Evolutionary conservation across 2,888 invertebrate genomes (phyloP).

Genomic region (Flabesymbios commensalis): DNA sequence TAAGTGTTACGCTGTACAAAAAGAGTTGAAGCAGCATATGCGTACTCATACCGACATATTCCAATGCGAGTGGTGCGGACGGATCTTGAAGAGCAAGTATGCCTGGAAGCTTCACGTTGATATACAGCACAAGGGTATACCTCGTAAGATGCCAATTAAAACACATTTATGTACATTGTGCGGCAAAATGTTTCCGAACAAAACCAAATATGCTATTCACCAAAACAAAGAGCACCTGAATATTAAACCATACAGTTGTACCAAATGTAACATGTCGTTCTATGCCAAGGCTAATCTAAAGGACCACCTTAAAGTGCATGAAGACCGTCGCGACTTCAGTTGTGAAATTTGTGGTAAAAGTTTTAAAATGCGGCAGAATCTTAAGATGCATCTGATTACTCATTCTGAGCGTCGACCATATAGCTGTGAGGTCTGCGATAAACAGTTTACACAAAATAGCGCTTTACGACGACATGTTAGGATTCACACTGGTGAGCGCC

Average conservation of each 20-base stretch:
- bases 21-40: slow-evolving; percentile 13
- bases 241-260: slow-evolving; percentile 10
- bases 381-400: slow-evolving; percentile 7
- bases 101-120: slow-evolving; percentile 12
- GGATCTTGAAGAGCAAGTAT: slow-evolving; percentile 10
- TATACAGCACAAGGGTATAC: slow-evolving; percentile 11
- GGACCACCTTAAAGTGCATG: slow-evolving; percentile 8
- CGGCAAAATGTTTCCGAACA: slow-evolving; percentile 14
- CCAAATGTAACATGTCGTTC: slow-evolving; percentile 9
- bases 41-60: slow-evolving; percentile 7
- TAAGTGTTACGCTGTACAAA: slow-evolving; percentile 15
- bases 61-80: slow-evolving; percentile 14
- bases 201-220: slow-evolving; percentile 15
- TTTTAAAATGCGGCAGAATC: slow-evolving; percentile 10
- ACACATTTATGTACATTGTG: slow-evolving; percentile 11
- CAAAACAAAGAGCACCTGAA: slow-evolving; percentile 13
- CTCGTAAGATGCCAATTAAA: neutral
- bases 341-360: slow-evolving; percentile 15
- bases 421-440: slow-evolving; percentile 15
- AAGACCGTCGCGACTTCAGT: neutral
- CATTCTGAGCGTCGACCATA: slow-evolving; percentile 6
- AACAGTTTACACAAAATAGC: slow-evolving; percentile 13
- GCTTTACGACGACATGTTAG: slow-evolving; percentile 13
- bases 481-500: slow-evolving; percentile 16
- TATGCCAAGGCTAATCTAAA: slow-evolving; percentile 8